Evolutionary conservation across 1,140 invertebrate genomes (phyloP).

Genomic region (Monomorium pharaonis): DNA sequence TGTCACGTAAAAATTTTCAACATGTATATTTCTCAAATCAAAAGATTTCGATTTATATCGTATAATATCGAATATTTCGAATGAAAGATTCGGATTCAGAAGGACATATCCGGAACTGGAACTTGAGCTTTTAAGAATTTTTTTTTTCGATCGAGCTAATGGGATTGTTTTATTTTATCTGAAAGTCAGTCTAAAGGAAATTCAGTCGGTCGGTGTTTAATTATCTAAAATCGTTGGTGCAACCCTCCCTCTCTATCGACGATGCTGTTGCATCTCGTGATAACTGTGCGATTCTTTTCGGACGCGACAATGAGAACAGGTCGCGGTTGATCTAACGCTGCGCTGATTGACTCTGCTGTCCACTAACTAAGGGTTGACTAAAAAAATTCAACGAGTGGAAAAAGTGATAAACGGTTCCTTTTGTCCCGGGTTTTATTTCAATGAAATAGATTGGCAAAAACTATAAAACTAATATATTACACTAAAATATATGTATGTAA

Average conservation of each 20-base stretch:
- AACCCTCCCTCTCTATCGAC: background rate
- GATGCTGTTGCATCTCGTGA: background rate
- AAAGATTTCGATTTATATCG: background rate
- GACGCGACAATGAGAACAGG: background rate
- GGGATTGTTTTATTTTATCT: background rate
- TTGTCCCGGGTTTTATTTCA: too few species aligned
- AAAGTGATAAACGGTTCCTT: too few species aligned
- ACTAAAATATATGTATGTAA: too few species aligned
- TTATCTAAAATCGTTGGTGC: constrained; percentile 17
- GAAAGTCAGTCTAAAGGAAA: background rate
- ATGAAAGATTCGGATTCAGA: background rate
- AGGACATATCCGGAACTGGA: background rate
- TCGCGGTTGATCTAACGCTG: constrained; percentile 3
- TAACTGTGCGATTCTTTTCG: constrained; percentile 21
- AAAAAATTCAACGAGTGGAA: too few species aligned
- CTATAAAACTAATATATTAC: too few species aligned
- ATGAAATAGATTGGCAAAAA: too few species aligned
- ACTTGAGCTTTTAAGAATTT: background rate
- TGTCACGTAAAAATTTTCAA: background rate
- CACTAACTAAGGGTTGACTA: too few species aligned
- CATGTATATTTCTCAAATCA: background rate
- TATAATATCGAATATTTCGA: background rate
- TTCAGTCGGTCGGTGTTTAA: background rate
- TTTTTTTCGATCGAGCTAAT: background rate
- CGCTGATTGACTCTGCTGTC: background rate